phyloP scores from a whole-genome alignment of 2,888 invertebrate genomes.

The Oscheius sp. region DNA sequence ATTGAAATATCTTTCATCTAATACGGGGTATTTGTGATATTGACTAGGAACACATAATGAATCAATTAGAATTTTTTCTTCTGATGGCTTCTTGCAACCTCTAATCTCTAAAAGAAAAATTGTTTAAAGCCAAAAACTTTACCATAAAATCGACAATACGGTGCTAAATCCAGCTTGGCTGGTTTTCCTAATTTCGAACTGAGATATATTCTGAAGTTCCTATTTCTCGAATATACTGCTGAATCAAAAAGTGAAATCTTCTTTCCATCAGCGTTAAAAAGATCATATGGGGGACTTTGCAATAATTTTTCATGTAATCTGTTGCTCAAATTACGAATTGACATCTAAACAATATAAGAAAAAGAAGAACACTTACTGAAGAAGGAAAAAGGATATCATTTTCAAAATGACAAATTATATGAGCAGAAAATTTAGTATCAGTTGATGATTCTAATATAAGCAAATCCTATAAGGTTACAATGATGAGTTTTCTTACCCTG shows the following conservation, averaged over 20 bases:
- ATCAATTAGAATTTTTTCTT: conserved; percentile 26
- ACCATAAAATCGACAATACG: conserved; percentile 54
- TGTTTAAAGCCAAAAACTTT: not conserved
- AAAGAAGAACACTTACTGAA: conserved; percentile 7
- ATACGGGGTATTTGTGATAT: conserved; percentile 5
- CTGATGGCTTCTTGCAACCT: not conserved
- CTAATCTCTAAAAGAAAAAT: not conserved
- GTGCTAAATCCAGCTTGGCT: conserved; percentile 34
- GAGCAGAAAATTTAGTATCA: conserved; percentile 46
- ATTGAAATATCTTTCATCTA: too few species aligned
- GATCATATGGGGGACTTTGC: not conserved
- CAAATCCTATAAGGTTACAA: conserved; percentile 34
- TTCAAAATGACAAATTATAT: conserved; percentile 55
- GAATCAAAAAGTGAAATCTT: conserved; percentile 37
- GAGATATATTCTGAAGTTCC: conserved; percentile 51
- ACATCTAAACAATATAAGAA: conserved; percentile 9
- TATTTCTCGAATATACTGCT: conserved; percentile 51
- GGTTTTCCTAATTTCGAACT: conserved; percentile 56
- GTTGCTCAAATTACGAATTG: conserved; percentile 34
- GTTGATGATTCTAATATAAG: conserved; percentile 56
- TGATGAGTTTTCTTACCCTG: not conserved
- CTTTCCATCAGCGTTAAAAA: conserved; percentile 21
- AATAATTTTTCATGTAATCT: conserved; percentile 2
- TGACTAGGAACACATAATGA: conserved; percentile 31
- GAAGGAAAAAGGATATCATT: conserved; percentile 27